Base-by-base conservation (phyloP, 2,888 invertebrate genomes). In the Lepeophtheirus nordmannii region DNA sequence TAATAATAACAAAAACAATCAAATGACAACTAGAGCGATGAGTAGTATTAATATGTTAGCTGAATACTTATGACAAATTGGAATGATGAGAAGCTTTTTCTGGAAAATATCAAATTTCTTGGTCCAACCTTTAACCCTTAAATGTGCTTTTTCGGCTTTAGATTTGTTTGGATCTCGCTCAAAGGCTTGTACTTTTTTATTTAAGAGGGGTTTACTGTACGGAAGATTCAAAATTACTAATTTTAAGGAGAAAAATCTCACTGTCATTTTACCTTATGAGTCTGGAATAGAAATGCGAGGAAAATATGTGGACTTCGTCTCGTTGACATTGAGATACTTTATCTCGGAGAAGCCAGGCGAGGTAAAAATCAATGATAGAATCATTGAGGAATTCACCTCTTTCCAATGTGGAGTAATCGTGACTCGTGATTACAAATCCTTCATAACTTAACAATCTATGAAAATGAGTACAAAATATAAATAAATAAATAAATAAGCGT, bases 331-430 rank as follows among this genome's bases (percentile, higher is more conserved):
- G 10, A 10, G 17, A 14, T 9, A 65, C n/a, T 17, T 57, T 57
- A 12, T 58, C 23, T 12, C 58, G 8, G 65, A 38, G 23, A 14
- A 65, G 39, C 20, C 37, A 65, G 20, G 58, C 37, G 12, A 65
- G 40, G 37, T 65, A 65, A 39, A 65, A 65, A 38, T 65, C 53
- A 30, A 64, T 58, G 10, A 65, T 58, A 17, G 37, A 30, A 22
- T 65, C 65, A 58, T 65, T 65, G 14, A 65, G 37, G 58, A 38
- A 65, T 38, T 65, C 58, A 12, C 40, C 65, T 12, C 56, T 56
- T 2, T 20, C 58, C 39, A 65, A 17, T 11, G 58, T 65, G 30
- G 14, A 17, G 39, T 65, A 65, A 38, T 65, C 65, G 22, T 65
- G 39, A 14, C 17, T 17, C 17, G 65, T 65, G 5, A 65, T 30